phyloP scores from a whole-genome alignment of 1,140 invertebrate species.

The Eumaeus atala region DNA sequence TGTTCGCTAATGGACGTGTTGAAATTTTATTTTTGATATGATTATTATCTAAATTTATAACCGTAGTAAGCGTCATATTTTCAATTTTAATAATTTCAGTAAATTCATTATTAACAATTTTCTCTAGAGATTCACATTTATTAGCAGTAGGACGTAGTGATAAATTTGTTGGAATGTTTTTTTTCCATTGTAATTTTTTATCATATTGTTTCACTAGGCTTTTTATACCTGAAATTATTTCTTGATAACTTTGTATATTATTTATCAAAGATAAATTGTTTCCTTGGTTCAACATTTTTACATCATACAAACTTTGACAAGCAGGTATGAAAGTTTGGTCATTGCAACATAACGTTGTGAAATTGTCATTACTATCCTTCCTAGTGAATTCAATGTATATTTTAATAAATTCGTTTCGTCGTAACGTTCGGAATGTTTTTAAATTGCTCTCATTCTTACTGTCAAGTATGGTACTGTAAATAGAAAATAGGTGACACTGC shows the following conservation, averaged over 20 bases:
- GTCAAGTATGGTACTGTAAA: slow-evolving; percentile 39
- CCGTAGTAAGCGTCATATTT: no score
- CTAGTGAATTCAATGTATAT: slow-evolving; percentile 44
- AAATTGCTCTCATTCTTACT: slow-evolving; percentile 35
- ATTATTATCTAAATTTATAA: no score
- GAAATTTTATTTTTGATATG: not conserved
- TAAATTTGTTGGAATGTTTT: not conserved
- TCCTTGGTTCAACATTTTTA: no score
- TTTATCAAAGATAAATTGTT: no score
- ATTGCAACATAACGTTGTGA: slow-evolving; percentile 40
- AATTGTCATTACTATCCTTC: slow-evolving; percentile 29
- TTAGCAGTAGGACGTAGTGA: no score
- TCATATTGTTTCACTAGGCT: slow-evolving; percentile 20
- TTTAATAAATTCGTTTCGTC: slow-evolving; percentile 39
- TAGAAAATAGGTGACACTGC: slow-evolving; percentile 45
- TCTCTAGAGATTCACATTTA: no score
- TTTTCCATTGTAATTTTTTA: slow-evolving; percentile 14
- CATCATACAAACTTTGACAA: not conserved
- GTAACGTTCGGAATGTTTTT: slow-evolving; percentile 42
- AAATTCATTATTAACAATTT: no score
- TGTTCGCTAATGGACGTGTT: not conserved
- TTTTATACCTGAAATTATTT: slow-evolving; percentile 23
- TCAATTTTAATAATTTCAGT: no score
- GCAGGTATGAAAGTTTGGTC: slow-evolving; percentile 12
- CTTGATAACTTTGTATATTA: slow-evolving; percentile 18